Conservation (phyloP, 2,888 invertebrate species). For the Labia minor region DNA sequence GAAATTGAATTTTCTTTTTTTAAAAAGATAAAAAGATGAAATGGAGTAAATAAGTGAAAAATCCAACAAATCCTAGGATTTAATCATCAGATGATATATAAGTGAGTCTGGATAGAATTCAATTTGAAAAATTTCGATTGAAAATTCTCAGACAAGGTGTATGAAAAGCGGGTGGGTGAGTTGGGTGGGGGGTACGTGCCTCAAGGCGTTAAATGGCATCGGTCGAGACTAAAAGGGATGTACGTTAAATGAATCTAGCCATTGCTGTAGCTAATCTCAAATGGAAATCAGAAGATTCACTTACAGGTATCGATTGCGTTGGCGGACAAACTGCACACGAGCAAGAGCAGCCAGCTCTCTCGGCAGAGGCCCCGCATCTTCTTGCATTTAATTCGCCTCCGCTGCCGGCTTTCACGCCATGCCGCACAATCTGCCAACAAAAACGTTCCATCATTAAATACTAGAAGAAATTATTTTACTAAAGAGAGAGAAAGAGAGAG, state of each 20-base stretch:
- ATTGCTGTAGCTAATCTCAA: constrained; percentile 1
- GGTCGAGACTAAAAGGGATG: background rate
- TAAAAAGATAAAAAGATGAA: background rate
- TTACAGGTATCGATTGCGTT: constrained; percentile 13
- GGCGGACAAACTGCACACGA: constrained; percentile 8
- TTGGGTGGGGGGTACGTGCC: background rate
- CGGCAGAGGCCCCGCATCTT: background rate
- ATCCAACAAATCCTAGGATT: background rate
- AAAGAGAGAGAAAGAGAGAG: no score
- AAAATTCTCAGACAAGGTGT: no score
- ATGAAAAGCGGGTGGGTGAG: no score
- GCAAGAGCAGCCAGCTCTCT: constrained; percentile 2
- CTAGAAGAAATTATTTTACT: no score
- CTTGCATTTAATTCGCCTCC: background rate
- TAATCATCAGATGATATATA: background rate
- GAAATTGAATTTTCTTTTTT: background rate
- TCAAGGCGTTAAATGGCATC: background rate
- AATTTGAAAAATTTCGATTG: no score
- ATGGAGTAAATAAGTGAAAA: background rate
- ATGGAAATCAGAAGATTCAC: constrained; percentile 2
- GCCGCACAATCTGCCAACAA: background rate
- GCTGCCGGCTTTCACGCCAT: constrained; percentile 1
- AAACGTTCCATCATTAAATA: background rate
- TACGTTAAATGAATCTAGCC: background rate
- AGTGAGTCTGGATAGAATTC: no score